Evolutionary conservation across 1,140 invertebrate species (phyloP).

Genomic region (Lucilia cuprina): DNA sequence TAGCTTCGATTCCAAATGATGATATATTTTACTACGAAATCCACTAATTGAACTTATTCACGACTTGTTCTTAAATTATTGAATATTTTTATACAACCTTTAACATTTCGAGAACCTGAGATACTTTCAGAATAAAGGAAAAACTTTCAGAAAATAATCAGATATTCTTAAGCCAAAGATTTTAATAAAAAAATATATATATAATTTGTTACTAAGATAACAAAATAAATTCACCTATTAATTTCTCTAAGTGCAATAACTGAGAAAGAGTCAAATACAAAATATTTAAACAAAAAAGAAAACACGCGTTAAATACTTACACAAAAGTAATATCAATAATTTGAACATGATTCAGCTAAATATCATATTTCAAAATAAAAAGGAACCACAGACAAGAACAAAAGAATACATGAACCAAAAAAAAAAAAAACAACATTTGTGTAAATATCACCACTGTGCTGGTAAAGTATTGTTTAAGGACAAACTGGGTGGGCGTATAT

Average conservation of each 20-base stretch:
- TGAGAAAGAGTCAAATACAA: background rate
- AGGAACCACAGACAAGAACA: background rate
- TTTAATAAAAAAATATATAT: too few species aligned
- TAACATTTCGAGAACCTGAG: too few species aligned
- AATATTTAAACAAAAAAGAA: background rate
- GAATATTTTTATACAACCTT: too few species aligned
- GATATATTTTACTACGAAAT: too few species aligned
- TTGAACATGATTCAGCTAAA: constrained; percentile 1
- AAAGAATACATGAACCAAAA: background rate
- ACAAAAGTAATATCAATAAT: background rate
- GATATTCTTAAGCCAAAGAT: too few species aligned
- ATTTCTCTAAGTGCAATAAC: background rate
- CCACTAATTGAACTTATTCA: too few species aligned
- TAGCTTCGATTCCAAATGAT: too few species aligned
- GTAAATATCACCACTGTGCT: background rate
- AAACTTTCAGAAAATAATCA: too few species aligned
- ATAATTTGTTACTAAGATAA: too few species aligned
- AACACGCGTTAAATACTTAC: background rate
- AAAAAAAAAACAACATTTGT: background rate
- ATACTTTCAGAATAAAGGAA: too few species aligned
- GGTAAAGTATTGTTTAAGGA: background rate
- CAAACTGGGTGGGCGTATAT: background rate
- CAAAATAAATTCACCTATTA: background rate
- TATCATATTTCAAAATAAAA: background rate
- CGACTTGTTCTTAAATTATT: too few species aligned